Conservation (phyloP, 64 coral and sea anemone species). For the Actinia equina region DNA sequence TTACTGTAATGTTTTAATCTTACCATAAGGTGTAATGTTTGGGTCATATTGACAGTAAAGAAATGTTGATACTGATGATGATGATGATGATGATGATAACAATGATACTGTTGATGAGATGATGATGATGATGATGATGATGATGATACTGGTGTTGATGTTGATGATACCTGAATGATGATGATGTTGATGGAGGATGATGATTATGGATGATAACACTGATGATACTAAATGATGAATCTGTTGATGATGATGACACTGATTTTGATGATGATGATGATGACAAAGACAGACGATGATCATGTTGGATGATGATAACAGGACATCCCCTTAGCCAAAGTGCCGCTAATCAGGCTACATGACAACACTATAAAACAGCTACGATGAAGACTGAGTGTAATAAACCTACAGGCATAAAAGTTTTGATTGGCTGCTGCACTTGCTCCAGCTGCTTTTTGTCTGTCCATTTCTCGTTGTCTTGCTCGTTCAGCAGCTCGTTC, state of each 20-base stretch:
- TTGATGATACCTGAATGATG: not conserved
- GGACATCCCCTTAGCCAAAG: too few species aligned
- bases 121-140: too few species aligned
- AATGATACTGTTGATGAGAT: too few species aligned
- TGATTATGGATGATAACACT: not conserved
- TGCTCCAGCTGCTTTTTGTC: conserved; percentile 66
- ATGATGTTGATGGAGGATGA: not conserved
- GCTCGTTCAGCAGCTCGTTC: conserved; percentile 93
- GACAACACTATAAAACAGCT: too few species aligned
- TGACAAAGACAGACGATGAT: too few species aligned
- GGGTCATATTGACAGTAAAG: too few species aligned
- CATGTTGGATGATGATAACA: too few species aligned
- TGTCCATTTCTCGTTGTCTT: conserved; percentile 87
- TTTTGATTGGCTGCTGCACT: conserved; percentile 55
- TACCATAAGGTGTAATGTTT: too few species aligned
- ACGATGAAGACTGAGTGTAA: too few species aligned
- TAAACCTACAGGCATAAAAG: conserved; percentile 62
- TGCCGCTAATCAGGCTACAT: too few species aligned
- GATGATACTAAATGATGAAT: not conserved
- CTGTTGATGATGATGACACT: not conserved
- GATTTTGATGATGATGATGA: not conserved
- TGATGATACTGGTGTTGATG: not conserved
- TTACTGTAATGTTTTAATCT: too few species aligned
- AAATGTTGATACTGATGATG: too few species aligned
- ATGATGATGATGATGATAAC: not conserved